phyloP scores from a whole-genome alignment of 2,113 vertebrate species.

The Podarcis raffonei region DNA sequence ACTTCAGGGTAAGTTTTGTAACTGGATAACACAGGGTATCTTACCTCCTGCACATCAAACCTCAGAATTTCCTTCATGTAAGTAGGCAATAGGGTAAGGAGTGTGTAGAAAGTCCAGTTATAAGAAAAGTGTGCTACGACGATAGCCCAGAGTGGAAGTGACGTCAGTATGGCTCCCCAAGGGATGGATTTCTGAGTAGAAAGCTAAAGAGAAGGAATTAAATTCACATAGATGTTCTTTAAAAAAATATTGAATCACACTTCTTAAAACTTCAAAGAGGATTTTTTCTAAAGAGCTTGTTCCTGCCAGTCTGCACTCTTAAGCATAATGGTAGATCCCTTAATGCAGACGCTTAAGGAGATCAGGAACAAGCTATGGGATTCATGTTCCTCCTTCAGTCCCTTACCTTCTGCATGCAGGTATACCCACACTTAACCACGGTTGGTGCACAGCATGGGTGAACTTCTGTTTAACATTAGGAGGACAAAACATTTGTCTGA shows the following conservation, averaged over 20 bases:
- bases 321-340: neutral
- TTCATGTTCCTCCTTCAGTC: neutral
- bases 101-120: constrained; percentile 98
- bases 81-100: constrained; percentile 93
- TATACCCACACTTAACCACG: neutral
- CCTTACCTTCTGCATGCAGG: neutral
- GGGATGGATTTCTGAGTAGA: constrained; percentile 84
- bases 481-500: neutral
- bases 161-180: constrained; percentile 86
- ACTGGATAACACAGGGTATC: constrained; percentile 1
- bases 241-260: neutral
- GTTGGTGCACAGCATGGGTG: neutral
- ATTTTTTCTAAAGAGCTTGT: neutral
- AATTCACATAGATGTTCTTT: neutral
- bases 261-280: neutral
- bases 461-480: no score
- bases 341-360: neutral
- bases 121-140: constrained; percentile 96
- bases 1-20: neutral
- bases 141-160: constrained; percentile 89
- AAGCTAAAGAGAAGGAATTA: constrained; percentile 72
- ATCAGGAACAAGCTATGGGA: neutral
- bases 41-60: constrained; percentile 94
- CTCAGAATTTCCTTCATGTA: constrained; percentile 94
- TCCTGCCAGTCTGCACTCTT: neutral